Percentiles rank a stretch among this genome's conserved stretches.
Conservation (phyloP, 2,888 invertebrate genomes). For the Rhyacophila evoluta region DNA sequence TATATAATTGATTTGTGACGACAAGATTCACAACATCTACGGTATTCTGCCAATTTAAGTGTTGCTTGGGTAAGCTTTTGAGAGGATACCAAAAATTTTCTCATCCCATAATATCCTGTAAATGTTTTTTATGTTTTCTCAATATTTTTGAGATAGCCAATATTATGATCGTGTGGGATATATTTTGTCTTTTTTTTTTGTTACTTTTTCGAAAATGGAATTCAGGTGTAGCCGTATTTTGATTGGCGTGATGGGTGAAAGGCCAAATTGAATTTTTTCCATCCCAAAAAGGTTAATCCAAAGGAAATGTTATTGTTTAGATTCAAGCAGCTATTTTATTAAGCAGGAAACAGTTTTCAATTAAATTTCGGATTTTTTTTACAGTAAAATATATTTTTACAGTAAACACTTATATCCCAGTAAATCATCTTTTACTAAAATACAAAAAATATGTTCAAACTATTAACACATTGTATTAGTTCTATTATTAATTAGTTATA, state of each 20-base stretch:
- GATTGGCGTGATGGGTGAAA: background rate
- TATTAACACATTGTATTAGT: no score
- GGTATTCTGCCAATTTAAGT: background rate
- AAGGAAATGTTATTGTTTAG: no score
- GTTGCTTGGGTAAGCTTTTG: background rate
- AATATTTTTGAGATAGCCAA: constrained; percentile 10
- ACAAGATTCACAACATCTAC: background rate
- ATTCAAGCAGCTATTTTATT: background rate
- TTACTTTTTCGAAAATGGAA: background rate
- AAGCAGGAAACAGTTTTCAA: background rate
- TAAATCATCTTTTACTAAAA: no score
- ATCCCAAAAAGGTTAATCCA: no score
- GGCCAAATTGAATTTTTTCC: background rate
- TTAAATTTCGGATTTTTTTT: background rate
- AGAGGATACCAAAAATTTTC: background rate
- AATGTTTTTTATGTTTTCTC: constrained; percentile 8
- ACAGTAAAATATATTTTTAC: background rate
- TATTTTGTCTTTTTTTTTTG: background rate
- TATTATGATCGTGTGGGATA: background rate
- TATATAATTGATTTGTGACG: no score
- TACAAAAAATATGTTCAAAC: no score
- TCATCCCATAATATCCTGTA: background rate
- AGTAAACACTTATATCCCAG: no score
- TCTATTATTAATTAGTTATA: no score
- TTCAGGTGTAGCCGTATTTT: background rate